Evolutionary conservation across 2,113 vertebrate species (phyloP).

Genomic region (Cavia aperea): DNA sequence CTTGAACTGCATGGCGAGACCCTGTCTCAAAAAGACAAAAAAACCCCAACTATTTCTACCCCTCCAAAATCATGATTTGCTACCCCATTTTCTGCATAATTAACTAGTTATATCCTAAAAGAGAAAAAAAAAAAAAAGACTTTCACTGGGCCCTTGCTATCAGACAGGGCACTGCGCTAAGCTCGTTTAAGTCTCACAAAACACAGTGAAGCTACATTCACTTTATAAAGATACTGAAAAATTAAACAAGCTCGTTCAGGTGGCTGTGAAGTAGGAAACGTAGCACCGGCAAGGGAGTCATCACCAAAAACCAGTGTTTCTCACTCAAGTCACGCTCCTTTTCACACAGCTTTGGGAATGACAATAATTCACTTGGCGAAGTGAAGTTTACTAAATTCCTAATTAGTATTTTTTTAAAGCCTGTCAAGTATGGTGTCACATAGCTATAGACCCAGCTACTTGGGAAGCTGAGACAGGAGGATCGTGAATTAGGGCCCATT

Average conservation of each 20-base stretch:
- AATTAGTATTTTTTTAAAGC: constrained; percentile 8
- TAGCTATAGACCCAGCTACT: background rate
- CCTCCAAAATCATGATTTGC: background rate
- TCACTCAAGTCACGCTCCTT: background rate
- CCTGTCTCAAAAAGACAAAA: too few relatives aligned
- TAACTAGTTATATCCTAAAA: background rate
- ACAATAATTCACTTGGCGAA: background rate
- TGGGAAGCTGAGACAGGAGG: background rate
- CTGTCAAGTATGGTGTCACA: background rate
- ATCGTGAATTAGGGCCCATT: background rate
- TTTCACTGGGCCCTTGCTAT: background rate
- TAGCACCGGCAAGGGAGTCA: background rate
- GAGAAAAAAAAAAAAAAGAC: background rate
- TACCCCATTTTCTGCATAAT: background rate
- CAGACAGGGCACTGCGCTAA: background rate
- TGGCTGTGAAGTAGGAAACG: background rate
- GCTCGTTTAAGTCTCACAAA: background rate
- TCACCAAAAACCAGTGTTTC: background rate
- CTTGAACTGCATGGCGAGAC: too few relatives aligned
- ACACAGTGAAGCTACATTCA: fast-evolving
- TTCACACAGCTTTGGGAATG: background rate
- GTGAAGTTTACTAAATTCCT: background rate
- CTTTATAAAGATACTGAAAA: background rate
- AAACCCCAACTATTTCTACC: background rate
- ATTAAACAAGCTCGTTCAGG: background rate